Percentiles rank a stretch among this genome's conserved stretches.
These are phyloP conservation scores for Eriocheir sinensis DNA, from an alignment of 1,140 invertebrate genomes.

Conservation along the genomic window DNA sequence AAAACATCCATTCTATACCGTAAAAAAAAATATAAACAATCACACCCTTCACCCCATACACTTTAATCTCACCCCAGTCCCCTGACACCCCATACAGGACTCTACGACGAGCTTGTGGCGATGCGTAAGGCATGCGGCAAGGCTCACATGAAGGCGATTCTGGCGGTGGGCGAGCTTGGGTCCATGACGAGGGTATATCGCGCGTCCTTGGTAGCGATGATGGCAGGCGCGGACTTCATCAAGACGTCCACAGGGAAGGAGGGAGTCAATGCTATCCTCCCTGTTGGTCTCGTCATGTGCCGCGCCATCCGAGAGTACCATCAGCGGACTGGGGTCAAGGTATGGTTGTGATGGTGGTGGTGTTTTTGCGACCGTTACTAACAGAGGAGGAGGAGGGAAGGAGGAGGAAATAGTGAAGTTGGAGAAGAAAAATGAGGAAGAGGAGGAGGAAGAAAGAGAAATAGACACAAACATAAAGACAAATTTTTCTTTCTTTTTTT, in stretches of 20 bases:
- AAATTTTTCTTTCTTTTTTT: too few relatives aligned
- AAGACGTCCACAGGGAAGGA: slow-evolving; percentile 99
- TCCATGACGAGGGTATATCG: slow-evolving; percentile 94
- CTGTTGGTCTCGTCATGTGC: slow-evolving; percentile 96
- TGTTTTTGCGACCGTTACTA: too few relatives aligned
- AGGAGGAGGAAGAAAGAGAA: too few relatives aligned
- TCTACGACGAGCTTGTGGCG: slow-evolving; percentile 91
- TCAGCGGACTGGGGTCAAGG: slow-evolving; percentile 88
- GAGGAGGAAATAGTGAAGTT: too few relatives aligned
- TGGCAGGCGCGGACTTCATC: slow-evolving; percentile 98
- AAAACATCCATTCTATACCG: too few relatives aligned
- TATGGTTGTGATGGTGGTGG: too few relatives aligned
- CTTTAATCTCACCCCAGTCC: too few relatives aligned
- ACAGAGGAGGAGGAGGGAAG: too few relatives aligned
- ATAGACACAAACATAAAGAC: too few relatives aligned
- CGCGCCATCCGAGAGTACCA: slow-evolving; percentile 94
- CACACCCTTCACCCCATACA: too few relatives aligned
- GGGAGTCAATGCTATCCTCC: slow-evolving; percentile 95
- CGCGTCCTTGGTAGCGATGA: slow-evolving; percentile 95
- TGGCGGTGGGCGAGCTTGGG: slow-evolving; percentile 96
- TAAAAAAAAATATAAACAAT: too few relatives aligned
- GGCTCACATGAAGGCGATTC: slow-evolving; percentile 96
- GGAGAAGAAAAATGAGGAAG: too few relatives aligned
- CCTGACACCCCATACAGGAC: slow-evolving; percentile 56
- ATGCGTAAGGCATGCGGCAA: slow-evolving; percentile 89